These are phyloP conservation scores for Drosophila subsilvestris DNA, from an alignment of 2,888 invertebrate genomes.

Conservation along the genomic window DNA sequence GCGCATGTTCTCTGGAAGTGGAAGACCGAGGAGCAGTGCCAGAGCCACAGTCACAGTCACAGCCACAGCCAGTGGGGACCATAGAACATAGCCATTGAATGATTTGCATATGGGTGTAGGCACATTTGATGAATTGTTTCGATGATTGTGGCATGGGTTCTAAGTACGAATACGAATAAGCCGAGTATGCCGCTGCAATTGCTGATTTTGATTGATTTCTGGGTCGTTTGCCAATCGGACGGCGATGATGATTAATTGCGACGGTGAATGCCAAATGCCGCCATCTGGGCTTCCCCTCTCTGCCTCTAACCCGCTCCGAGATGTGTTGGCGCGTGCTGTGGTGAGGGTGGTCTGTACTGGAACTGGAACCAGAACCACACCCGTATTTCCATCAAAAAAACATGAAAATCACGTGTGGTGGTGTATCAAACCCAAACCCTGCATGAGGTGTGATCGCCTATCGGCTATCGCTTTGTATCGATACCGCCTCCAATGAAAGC, in stretches of 20 bases:
- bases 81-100: slow-evolving; percentile 26
- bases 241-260: slow-evolving; percentile 76
- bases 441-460: background rate
- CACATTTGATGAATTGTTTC: slow-evolving; percentile 17
- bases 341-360: background rate
- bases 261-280: slow-evolving; percentile 72
- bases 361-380: slow-evolving; percentile 38
- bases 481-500: background rate
- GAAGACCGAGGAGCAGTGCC: slow-evolving; percentile 3
- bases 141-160: slow-evolving; percentile 14
- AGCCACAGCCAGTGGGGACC: background rate
- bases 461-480: background rate
- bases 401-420: slow-evolving; percentile 48
- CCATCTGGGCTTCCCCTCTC: slow-evolving; percentile 11
- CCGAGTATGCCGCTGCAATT: slow-evolving; percentile 6
- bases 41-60: background rate
- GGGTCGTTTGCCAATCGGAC: slow-evolving; percentile 70
- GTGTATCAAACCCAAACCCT: background rate
- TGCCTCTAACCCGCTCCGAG: background rate
- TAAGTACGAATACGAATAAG: background rate
- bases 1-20: slow-evolving; percentile 16
- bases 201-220: slow-evolving; percentile 71
- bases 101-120: slow-evolving; percentile 18
- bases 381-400: slow-evolving; percentile 44
- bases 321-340: slow-evolving; percentile 10